Evolutionary conservation across 1,140 invertebrate species (phyloP).

Genomic region (Musca vetustissima): DNA sequence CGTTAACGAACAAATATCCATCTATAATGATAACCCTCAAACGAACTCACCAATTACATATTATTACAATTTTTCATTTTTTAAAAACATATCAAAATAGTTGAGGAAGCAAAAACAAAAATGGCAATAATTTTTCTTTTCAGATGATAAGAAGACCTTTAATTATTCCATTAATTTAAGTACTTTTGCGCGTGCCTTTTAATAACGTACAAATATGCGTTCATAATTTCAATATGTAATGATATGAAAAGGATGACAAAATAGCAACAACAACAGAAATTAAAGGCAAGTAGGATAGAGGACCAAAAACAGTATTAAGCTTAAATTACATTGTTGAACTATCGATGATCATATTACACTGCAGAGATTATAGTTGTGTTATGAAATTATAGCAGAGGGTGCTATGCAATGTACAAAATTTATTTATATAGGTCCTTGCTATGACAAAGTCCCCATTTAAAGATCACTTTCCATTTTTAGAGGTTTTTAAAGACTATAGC

Average conservation of each 20-base stretch:
- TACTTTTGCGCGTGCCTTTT: constrained; percentile 10
- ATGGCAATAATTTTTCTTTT: background rate
- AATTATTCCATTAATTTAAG: constrained; percentile 21
- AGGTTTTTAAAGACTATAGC: too few species aligned
- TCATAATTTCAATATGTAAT: background rate
- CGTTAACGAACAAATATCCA: too few species aligned
- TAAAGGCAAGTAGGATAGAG: background rate
- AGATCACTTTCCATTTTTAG: too few species aligned
- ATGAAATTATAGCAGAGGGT: too few species aligned
- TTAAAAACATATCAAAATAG: too few species aligned
- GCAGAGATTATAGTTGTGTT: too few species aligned
- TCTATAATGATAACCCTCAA: too few species aligned
- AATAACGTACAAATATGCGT: background rate
- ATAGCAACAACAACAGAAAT: background rate
- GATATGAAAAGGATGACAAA: background rate
- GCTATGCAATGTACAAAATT: too few species aligned
- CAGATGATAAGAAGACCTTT: background rate
- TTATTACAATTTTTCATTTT: too few species aligned
- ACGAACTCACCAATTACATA: too few species aligned
- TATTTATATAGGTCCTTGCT: too few species aligned
- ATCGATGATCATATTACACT: background rate
- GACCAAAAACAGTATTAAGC: background rate
- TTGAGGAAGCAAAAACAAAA: background rate
- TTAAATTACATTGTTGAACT: constrained; percentile 10
- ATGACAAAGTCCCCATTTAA: too few species aligned